Conservation (phyloP, 2,888 invertebrate species). For the Chrysolina americana region DNA sequence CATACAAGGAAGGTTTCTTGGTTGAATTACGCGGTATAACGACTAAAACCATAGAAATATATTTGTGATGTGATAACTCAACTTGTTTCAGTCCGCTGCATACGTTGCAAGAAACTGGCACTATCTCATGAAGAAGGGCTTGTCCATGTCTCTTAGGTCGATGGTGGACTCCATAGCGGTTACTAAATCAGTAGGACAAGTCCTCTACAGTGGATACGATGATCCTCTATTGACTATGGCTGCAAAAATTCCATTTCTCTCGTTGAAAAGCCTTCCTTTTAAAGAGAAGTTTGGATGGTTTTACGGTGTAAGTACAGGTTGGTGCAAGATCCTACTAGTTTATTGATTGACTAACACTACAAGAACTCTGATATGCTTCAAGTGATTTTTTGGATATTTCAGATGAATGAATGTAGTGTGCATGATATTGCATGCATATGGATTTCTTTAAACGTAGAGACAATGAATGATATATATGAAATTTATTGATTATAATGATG, state of each 20-base stretch:
- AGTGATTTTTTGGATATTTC: no score
- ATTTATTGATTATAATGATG: no score
- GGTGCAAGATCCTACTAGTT: constrained; percentile 4
- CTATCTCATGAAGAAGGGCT: constrained; percentile 72
- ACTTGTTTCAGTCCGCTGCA: constrained; percentile 72
- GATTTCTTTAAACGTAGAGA: no score
- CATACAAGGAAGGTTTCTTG: no score
- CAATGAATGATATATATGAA: no score
- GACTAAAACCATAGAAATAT: background rate
- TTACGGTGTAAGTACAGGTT: constrained; percentile 73
- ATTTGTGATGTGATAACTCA: background rate
- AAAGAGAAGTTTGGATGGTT: constrained; percentile 91
- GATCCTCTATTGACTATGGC: constrained; percentile 82
- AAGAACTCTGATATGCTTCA: background rate
- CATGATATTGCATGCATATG: no score
- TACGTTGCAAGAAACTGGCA: constrained; percentile 75
- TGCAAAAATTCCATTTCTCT: constrained; percentile 73
- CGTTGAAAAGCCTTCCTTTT: constrained; percentile 68
- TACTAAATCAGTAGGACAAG: constrained; percentile 77
- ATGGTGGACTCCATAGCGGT: constrained; percentile 74
- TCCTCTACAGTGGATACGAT: constrained; percentile 86
- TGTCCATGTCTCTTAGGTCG: constrained; percentile 75
- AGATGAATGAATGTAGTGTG: no score
- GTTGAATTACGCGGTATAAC: no score
- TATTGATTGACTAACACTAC: background rate